phyloP scores from a whole-genome alignment of 2,797 vertebrate species.

The Cynopterus sphinx region DNA sequence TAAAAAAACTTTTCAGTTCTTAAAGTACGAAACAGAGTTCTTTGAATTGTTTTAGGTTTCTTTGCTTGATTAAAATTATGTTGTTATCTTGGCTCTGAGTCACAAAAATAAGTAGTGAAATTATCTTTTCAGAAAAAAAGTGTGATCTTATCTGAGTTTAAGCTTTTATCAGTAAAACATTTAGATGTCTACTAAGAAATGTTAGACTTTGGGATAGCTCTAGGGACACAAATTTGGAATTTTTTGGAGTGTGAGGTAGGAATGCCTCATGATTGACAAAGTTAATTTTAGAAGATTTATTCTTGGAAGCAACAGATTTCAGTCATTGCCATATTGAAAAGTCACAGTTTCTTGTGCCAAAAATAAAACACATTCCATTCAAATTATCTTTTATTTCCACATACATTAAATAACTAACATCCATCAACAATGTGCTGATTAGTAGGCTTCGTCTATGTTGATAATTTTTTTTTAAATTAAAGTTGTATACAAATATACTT shows the following conservation, averaged over 20 bases:
- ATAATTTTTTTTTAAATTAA: constrained; percentile 40
- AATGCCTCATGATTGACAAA: constrained; percentile 59
- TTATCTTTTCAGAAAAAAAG: background rate
- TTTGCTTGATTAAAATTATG: constrained; percentile 40
- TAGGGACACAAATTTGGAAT: constrained; percentile 15
- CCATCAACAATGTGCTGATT: background rate
- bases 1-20: constrained; percentile 1
- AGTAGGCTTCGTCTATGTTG: background rate
- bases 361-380: constrained; percentile 48
- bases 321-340: constrained; percentile 42
- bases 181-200: constrained; percentile 33
- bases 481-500: background rate
- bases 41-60: constrained; percentile 47
- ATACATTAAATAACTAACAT: constrained; percentile 8
- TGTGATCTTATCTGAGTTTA: constrained; percentile 5
- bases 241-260: constrained; percentile 32
- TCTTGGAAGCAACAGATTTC: constrained; percentile 69
- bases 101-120: constrained; percentile 18
- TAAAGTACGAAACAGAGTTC: constrained; percentile 9
- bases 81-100: constrained; percentile 55
- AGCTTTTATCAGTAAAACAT: constrained; percentile 30
- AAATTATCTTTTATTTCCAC: background rate
- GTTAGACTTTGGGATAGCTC: background rate
- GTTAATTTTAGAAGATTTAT: constrained; percentile 70
- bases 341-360: constrained; percentile 60